Evolutionary conservation across 2,888 invertebrate genomes (phyloP).

Genomic region (Pyrochroa serraticornis): DNA sequence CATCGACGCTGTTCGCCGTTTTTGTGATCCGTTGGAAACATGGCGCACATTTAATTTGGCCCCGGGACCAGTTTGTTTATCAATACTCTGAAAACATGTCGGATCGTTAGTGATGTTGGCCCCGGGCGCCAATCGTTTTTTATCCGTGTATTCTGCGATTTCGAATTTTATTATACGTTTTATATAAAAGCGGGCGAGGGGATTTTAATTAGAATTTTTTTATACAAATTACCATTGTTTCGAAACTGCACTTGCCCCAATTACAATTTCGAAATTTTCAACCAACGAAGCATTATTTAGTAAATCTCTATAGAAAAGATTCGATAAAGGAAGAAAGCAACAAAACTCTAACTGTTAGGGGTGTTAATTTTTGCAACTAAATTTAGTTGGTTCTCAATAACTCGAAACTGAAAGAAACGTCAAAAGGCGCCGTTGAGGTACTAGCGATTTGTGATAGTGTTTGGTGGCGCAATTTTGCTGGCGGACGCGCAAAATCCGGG

Average conservation of each 20-base stretch:
- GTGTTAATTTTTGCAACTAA: too few species aligned
- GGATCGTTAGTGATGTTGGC: constrained; percentile 50
- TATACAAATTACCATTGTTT: constrained; percentile 13
- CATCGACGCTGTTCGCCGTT: constrained; percentile 49
- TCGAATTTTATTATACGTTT: constrained; percentile 38
- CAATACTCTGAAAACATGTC: constrained; percentile 48
- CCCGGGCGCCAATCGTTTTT: constrained; percentile 40
- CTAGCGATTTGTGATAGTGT: constrained; percentile 1
- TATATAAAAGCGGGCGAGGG: constrained; percentile 26
- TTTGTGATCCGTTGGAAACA: constrained; percentile 47
- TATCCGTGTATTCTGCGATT: constrained; percentile 40
- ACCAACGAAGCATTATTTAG: too few species aligned
- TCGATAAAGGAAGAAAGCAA: too few species aligned
- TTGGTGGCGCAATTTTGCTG: background rate
- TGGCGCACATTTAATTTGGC: constrained; percentile 52
- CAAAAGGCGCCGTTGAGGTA: background rate
- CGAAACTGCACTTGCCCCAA: too few species aligned
- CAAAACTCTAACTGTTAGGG: too few species aligned
- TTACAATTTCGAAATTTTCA: too few species aligned
- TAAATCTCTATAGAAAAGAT: too few species aligned
- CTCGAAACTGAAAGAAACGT: too few species aligned
- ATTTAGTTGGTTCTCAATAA: too few species aligned
- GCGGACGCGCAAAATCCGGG: background rate
- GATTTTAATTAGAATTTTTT: constrained; percentile 18
- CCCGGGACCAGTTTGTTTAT: constrained; percentile 52